Evolutionary conservation across 2,113 vertebrate species (phyloP), one percentile per base, ranked within the genome.

Genomic region (Reinhardtius hippoglossoides): DNA sequence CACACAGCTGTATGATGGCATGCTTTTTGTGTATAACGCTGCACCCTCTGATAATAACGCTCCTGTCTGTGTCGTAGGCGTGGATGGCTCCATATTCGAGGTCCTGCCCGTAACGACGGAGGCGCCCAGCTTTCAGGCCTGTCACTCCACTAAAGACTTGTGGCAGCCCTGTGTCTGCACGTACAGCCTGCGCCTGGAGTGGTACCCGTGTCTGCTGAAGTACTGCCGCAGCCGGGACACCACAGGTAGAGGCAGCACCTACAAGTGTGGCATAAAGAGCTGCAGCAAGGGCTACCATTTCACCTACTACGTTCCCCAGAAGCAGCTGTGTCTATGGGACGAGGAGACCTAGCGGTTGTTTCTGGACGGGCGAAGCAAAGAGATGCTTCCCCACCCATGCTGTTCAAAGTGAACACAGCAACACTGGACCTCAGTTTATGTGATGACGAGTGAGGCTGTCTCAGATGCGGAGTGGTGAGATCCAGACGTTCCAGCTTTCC

Each of bases 231-330:
- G 93, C 73, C 94, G 96, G 0, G 97, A 98, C 7, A 78, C 92
- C 9, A 77, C 74, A 0, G 96, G 96, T 59, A 95, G 93, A 73
- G 91, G 95, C 0, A 89, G 93, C 0, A 96, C 96, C n/a, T 99
- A 99, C 93, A 98, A 98, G 76, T 99, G 98, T 0, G 98, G 98
- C 90, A 99, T 99, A 88, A 96, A 96, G 85, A 99, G 98, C 94
- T 99, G 98, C 94, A 97, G 96, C 92, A 98, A 98, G 87, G 96
- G 92, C 89, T 99, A 97, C 92, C 92, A 92, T 81, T 99, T 99
- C 1, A 89, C 96, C 42, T 99, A 95, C 88, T 96, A 95, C 0
- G 97, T 97, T 73, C 94, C 96, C 0, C 97, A 96, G 76, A 96
- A 95, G 87, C 97, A 97, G 87, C 95, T 98, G 1, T 99, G 98